A percentile compares a stretch with the other conserved stretches of the same genome.
Evolutionary conservation across 2,113 vertebrate species (phyloP).

Genomic region (Phasianus colchicus): DNA sequence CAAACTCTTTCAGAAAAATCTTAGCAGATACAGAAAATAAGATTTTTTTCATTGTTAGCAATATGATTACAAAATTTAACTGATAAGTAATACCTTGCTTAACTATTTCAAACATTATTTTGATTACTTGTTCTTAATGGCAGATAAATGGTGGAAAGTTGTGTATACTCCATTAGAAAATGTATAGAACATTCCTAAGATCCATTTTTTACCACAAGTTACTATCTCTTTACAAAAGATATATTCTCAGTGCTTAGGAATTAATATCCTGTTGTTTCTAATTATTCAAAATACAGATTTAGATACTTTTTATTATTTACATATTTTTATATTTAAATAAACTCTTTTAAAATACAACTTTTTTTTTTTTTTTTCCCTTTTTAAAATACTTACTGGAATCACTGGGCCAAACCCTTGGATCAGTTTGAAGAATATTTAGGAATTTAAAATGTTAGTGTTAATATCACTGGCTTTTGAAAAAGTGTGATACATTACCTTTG

Average conservation of each 20-base stretch:
- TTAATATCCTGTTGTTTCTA: neutral
- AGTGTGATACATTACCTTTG: neutral
- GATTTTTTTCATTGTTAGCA: neutral
- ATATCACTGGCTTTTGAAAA: neutral
- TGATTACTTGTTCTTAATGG: neutral
- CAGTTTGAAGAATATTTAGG: neutral
- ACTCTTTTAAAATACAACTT: neutral
- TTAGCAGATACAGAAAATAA: neutral
- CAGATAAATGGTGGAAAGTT: neutral
- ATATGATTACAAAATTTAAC: neutral
- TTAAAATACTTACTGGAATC: neutral
- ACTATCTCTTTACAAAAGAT: neutral
- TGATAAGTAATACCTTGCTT: accelerated
- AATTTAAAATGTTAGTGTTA: neutral
- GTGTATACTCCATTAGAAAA: neutral
- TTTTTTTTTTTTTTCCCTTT: neutral
- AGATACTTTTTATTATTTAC: neutral
- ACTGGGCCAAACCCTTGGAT: neutral
- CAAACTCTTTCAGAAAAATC: neutral
- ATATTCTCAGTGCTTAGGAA: neutral
- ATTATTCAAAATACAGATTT: neutral
- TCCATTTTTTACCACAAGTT: neutral
- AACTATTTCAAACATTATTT: neutral
- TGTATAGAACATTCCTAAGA: neutral
- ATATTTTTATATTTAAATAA: neutral